phyloP scores from a whole-genome alignment of 1,140 invertebrate species.

The Archivesica marissinica region DNA sequence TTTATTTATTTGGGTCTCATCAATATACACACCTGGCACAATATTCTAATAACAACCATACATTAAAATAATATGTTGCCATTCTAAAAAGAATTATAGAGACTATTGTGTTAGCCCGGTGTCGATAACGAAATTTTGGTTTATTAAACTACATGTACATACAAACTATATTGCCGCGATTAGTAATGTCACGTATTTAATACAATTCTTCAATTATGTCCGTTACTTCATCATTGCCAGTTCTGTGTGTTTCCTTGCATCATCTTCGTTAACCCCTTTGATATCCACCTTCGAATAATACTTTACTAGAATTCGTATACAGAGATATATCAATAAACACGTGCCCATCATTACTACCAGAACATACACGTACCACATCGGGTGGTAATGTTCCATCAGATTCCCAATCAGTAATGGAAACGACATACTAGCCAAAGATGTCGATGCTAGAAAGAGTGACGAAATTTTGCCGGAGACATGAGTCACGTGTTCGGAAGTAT shows the following conservation, averaged over 20 bases:
- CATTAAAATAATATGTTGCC: too few species aligned
- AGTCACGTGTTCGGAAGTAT: conserved; percentile 35
- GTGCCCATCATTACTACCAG: background rate
- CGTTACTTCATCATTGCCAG: background rate
- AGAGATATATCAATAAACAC: conserved; percentile 6
- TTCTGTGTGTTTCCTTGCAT: background rate
- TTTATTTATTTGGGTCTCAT: too few species aligned
- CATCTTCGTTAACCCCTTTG: background rate
- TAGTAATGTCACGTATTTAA: too few species aligned
- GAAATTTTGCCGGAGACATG: conserved; percentile 37
- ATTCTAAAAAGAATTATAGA: too few species aligned
- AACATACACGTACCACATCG: conserved; percentile 57
- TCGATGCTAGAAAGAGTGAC: conserved; percentile 17
- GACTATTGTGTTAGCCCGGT: too few species aligned
- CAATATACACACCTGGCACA: too few species aligned
- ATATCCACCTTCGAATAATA: background rate
- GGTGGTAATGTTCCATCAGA: conserved; percentile 50
- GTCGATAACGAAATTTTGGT: too few species aligned
- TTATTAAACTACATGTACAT: too few species aligned
- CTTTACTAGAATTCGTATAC: background rate
- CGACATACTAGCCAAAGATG: background rate
- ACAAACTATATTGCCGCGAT: too few species aligned
- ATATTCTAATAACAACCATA: too few species aligned
- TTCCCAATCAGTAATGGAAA: conserved; percentile 43
- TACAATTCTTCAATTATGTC: too few species aligned